Evolutionary conservation across 2,113 vertebrate species (phyloP).

Genomic region (Pan troglodytes): DNA sequence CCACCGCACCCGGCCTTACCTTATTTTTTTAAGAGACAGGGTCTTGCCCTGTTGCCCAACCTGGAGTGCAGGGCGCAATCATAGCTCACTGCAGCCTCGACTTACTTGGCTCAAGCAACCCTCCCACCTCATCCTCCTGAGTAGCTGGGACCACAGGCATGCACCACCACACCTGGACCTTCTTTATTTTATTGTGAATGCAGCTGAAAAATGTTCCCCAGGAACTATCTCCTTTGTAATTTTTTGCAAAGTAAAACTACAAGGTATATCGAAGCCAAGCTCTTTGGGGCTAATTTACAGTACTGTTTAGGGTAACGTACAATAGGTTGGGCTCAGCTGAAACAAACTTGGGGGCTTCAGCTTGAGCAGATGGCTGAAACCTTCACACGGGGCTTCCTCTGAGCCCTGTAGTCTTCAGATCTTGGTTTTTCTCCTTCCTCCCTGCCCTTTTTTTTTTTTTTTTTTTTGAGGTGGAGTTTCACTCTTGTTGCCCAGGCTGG

Average conservation of each 20-base stretch:
- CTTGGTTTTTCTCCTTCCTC: background rate
- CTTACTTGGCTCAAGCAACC: no score
- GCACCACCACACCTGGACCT: no score
- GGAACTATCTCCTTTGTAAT: background rate
- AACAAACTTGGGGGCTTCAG: background rate
- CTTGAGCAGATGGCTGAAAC: background rate
- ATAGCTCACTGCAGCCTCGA: no score
- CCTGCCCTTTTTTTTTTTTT: no score
- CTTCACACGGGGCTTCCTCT: accelerated
- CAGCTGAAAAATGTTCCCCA: background rate
- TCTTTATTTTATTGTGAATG: background rate
- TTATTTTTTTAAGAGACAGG: no score
- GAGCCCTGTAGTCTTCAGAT: background rate
- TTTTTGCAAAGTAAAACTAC: background rate
- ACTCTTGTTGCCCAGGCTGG: no score
- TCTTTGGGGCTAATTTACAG: background rate
- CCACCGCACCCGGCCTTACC: no score
- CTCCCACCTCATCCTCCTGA: no score
- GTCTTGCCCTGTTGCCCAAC: no score
- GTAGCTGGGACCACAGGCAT: no score
- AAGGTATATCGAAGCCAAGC: background rate
- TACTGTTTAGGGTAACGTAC: background rate
- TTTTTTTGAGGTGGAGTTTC: no score
- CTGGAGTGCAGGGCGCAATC: no score
- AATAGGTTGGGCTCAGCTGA: background rate